Evolutionary conservation across 2,113 vertebrate species (phyloP).

Genomic region (Phalacrocorax aristotelis): DNA sequence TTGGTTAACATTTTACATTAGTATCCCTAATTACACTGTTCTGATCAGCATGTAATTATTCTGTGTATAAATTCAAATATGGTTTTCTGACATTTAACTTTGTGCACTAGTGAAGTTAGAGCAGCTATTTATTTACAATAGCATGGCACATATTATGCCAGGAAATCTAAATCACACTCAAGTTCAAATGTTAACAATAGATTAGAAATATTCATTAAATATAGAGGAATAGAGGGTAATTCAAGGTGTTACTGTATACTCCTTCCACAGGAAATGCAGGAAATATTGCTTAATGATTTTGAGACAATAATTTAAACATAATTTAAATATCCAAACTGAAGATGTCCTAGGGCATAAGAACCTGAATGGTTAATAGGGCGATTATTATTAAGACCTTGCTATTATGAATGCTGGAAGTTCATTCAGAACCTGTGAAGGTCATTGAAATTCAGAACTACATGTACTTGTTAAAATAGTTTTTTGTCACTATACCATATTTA

Average conservation of each 20-base stretch:
- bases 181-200: slow-evolving; percentile 45
- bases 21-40: not conserved
- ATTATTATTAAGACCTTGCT: not conserved
- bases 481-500: not conserved
- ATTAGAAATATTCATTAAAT: slow-evolving; percentile 41
- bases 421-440: not conserved
- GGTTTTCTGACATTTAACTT: slow-evolving; percentile 31
- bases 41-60: slow-evolving; percentile 28
- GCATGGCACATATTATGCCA: not conserved
- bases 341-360: not conserved
- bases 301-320: not conserved
- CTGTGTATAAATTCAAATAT: slow-evolving; percentile 41
- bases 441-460: not conserved
- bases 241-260: not conserved
- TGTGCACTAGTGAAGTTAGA: slow-evolving; percentile 6
- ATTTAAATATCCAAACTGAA: slow-evolving; percentile 6
- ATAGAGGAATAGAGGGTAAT: not conserved
- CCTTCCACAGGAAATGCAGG: not conserved
- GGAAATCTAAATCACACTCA: not conserved
- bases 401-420: not conserved
- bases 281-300: slow-evolving; percentile 3
- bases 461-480: not conserved
- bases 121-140: slow-evolving; percentile 18
- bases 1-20: slow-evolving; percentile 33
- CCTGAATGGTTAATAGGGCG: not conserved